Base-by-base conservation (phyloP, 2,113 vertebrate species). In the Ochotona curzoniae region DNA sequence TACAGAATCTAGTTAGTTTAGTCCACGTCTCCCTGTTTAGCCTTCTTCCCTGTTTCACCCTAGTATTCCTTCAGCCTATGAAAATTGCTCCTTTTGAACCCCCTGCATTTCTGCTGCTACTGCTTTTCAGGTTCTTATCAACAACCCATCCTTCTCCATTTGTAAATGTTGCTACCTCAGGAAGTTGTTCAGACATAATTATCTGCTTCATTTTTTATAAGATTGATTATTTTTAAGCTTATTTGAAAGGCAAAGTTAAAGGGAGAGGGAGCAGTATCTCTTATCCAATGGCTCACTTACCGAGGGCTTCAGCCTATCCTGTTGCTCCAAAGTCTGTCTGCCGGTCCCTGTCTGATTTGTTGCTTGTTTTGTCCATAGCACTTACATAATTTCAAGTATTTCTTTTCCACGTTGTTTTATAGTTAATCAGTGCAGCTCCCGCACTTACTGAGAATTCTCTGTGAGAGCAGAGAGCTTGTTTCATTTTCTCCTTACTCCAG, bases 401-500 rank as follows among this genome's bases (percentile, higher is more conserved):
- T 64, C 74, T 44, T 44, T 44, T 44, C 38, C 26, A 75, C 32
- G 28, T 83, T 32, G n/a, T 38, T 85, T 93, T 83, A 66, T 63
- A 90, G 11, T 86, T 74, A 51, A 66, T 75, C 51, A 18, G 1
- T 73, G 8, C 85, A 61, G 63, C 74, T 69, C 60, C 85, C 90
- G 18, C 47, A 81, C 30, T 30, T 25, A 81, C 38, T 35, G 67
- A 80, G 67, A 82, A 47, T 71, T 93, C 21, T 85, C 54, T 81
- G 4, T 49, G 18, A 85, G n/a, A 7, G 35, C 49, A 67, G 57
- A 63, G 26, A 64, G 7, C 30, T 80, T 70, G 14, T 93, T 84
- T 73, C 73, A 67, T 87, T 90, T 91, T 76, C 67, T 91, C 54
- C 32, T 84, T 90, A 64, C 80, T 69, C 25, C 7, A 71, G 10